Evolutionary conservation across 2,113 vertebrate species (phyloP).

Genomic region (Hippocampus barbouri): DNA sequence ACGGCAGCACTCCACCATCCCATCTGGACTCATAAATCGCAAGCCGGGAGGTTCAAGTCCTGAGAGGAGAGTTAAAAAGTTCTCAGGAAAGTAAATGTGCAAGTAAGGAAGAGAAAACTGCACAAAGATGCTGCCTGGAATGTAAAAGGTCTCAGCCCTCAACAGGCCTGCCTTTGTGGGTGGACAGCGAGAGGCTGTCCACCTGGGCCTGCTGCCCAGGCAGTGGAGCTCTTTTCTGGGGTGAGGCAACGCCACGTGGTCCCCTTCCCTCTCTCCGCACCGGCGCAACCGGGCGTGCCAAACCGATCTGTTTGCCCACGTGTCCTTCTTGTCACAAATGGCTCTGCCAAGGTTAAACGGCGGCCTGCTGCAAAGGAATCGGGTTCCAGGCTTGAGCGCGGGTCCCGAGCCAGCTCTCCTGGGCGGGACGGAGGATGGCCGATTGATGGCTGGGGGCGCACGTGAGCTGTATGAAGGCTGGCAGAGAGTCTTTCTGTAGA

Average conservation of each 20-base stretch:
- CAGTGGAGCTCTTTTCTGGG: conserved; percentile 26
- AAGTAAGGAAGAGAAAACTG: too few relatives aligned
- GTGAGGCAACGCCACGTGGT: conserved; percentile 32
- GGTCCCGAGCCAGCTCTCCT: too few relatives aligned
- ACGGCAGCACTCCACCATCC: conserved; percentile 1
- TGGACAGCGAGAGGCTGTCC: conserved; percentile 32
- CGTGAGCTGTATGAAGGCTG: background rate
- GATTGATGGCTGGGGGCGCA: conserved; percentile 42
- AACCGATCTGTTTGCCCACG: conserved; percentile 52
- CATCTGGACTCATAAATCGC: background rate
- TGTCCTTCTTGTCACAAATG: conserved; percentile 25
- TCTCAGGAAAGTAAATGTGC: too few relatives aligned
- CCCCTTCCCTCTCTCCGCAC: background rate
- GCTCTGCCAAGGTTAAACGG: conserved; percentile 55
- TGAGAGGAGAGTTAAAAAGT: background rate
- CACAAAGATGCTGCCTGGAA: too few relatives aligned
- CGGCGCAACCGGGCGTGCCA: conserved; percentile 42
- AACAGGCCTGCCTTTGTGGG: conserved; percentile 41
- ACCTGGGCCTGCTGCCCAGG: conserved; percentile 49
- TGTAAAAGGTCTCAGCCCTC: too few relatives aligned
- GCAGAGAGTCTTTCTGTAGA: too few relatives aligned
- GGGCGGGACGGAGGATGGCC: conserved; percentile 1
- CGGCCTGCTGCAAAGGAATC: conserved; percentile 16
- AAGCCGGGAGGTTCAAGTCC: conserved; percentile 10
- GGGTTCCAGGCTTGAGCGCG: too few relatives aligned